Evolutionary conservation across 1,140 invertebrate genomes (phyloP).

Genomic region (Drosophila subpulchrella): DNA sequence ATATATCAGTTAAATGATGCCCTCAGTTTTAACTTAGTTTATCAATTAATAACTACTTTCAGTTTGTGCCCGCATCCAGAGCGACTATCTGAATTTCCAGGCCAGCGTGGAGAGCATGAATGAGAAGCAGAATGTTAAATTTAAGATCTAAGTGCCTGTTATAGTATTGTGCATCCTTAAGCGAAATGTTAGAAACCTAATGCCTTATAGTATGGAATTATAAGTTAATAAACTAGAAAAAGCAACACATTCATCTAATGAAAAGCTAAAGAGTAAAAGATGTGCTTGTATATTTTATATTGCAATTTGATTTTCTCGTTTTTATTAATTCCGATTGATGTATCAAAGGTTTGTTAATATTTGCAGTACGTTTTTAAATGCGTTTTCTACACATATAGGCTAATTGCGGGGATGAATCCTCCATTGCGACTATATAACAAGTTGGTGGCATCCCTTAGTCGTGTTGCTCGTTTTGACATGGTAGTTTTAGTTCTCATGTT

Average conservation of each 20-base stretch:
- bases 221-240: constrained; percentile 25
- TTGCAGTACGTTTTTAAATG: constrained; percentile 60
- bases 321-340: constrained; percentile 59
- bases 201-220: constrained; percentile 3
- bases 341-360: constrained; percentile 68
- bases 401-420: constrained; percentile 59
- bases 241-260: background rate
- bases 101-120: constrained; percentile 72
- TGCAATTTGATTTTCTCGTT: constrained; percentile 56
- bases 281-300: constrained; percentile 43
- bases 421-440: constrained; percentile 60
- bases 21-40: background rate
- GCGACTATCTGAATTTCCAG: constrained; percentile 66
- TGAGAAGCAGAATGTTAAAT: constrained; percentile 76
- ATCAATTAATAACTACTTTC: constrained; percentile 25
- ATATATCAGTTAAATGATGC: background rate
- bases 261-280: constrained; percentile 22
- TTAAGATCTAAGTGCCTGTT: constrained; percentile 70
- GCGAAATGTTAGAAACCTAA: constrained; percentile 11
- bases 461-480: constrained; percentile 25
- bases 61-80: constrained; percentile 75
- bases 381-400: constrained; percentile 69
- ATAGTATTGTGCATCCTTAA: constrained; percentile 16
- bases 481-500: constrained; percentile 41
- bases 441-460: constrained; percentile 36